phyloP scores from a whole-genome alignment of 2,113 vertebrate species.

The Echinops telfairi region DNA sequence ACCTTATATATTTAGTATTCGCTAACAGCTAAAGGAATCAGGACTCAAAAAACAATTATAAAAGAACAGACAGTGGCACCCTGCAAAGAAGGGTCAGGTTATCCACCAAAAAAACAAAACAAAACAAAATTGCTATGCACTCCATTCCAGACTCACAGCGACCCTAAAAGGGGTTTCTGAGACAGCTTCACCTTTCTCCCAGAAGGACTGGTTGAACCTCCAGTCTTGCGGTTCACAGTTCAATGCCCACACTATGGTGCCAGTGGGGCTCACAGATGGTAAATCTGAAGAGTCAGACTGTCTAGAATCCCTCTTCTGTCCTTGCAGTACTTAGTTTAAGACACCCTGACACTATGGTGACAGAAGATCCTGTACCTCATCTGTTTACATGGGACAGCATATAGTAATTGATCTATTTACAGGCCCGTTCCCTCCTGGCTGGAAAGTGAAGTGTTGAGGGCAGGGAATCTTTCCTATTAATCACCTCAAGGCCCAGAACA shows the following conservation, averaged over 20 bases:
- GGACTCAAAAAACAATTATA: conserved; percentile 10
- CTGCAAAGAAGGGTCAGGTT: not conserved
- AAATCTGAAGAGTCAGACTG: not conserved
- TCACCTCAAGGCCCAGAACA: conserved; percentile 38
- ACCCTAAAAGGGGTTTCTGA: too few species aligned
- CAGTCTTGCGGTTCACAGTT: too few species aligned
- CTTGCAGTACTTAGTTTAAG: not conserved
- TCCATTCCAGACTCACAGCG: too few species aligned
- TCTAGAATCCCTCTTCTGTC: not conserved
- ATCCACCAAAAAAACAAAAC: not conserved
- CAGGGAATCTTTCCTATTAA: not conserved
- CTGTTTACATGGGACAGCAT: conserved; percentile 24
- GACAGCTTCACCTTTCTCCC: too few species aligned
- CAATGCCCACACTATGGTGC: too few species aligned
- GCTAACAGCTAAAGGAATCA: conserved; percentile 21
- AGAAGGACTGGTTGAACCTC: too few species aligned
- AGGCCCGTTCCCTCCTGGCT: not conserved
- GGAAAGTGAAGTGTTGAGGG: not conserved
- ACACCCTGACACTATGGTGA: not conserved
- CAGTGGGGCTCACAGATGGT: not conserved
- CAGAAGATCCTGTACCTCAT: not conserved
- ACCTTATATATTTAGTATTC: not conserved
- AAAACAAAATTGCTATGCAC: too few species aligned
- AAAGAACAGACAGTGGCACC: not conserved
- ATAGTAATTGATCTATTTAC: not conserved